phyloP scores from a whole-genome alignment of 1,140 invertebrate species.

The Triops longicaudatus region DNA sequence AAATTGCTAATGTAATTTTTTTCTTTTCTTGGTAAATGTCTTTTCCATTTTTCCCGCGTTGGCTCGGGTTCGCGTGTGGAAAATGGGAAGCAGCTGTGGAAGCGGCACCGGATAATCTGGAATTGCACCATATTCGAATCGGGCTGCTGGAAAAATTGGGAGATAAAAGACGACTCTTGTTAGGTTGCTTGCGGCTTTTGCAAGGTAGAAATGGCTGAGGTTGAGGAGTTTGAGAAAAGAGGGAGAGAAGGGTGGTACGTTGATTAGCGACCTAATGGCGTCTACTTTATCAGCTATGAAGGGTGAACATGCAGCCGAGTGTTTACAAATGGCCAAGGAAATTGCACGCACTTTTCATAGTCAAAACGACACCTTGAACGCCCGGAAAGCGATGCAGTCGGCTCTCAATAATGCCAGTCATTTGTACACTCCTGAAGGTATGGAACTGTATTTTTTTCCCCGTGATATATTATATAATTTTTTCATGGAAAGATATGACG shows the following conservation, averaged over 20 bases:
- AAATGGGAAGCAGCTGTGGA: slow-evolving; percentile 49
- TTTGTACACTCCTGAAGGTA: slow-evolving; percentile 42
- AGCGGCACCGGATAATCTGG: slow-evolving; percentile 44
- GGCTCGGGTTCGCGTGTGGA: background rate
- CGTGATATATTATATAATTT: slow-evolving; percentile 22
- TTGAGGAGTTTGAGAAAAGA: background rate
- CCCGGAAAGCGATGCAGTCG: slow-evolving; percentile 62
- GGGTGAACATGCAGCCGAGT: slow-evolving; percentile 53
- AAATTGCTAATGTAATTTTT: slow-evolving; percentile 28
- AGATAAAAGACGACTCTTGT: slow-evolving; percentile 58
- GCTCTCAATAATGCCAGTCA: slow-evolving; percentile 50
- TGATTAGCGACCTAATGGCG: background rate
- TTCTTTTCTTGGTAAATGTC: background rate
- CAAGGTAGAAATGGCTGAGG: slow-evolving; percentile 37
- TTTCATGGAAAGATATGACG: background rate
- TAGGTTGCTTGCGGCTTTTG: slow-evolving; percentile 64
- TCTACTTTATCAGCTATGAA: slow-evolving; percentile 41
- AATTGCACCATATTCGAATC: slow-evolving; percentile 48
- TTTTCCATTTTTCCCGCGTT: slow-evolving; percentile 30
- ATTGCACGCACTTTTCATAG: slow-evolving; percentile 65
- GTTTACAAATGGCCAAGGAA: slow-evolving; percentile 65
- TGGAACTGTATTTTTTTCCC: slow-evolving; percentile 22
- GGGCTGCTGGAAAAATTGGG: slow-evolving; percentile 58
- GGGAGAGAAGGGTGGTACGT: background rate
- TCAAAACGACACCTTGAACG: slow-evolving; percentile 60